Base-by-base conservation (phyloP, 37 sponge, comb jelly and placozoan species). In the Chondrilla cf. caribensis region DNA sequence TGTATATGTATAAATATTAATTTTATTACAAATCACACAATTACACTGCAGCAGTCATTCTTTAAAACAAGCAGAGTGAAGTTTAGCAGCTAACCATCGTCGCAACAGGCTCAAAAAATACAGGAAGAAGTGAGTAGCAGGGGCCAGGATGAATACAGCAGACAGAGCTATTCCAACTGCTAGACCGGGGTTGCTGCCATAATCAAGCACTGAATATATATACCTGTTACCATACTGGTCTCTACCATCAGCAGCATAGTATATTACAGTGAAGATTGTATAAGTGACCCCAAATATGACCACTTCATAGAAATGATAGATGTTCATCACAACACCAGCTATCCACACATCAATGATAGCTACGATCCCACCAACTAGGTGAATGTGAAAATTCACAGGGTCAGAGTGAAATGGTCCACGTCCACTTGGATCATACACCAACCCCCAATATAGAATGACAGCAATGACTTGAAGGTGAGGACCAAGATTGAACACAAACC, bases 181-280 rank as follows among this genome's bases (percentile, higher is more conserved):
- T 9, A 40, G 2, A 15, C 87, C 84, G 21, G 87, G 91, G 3
- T 71, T 64, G 43, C 31, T 38, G 0, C 59, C 81, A 79, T 84
- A 90, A 78, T 90, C 85, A 15, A 90, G 66, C 5, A 84, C 18
- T 0, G 82, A 78, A 73, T 90, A 90, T 22, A 90, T 87, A 57
- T 77, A 82, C 26, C 60, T 71, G 0, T 87, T 43, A n/a, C 71
- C 88, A 17, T 60, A n/a, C 14, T 14, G 39, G 62, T 82, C 80
- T 22, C 79, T 83, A 0, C 90, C 90, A 55, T 79, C 80, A 11
- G 76, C 79, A 54, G 58, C 82, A 81, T 71, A 86, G 82, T 90
- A 84, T 15, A 90, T 47, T 8, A 51, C 82, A 37, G 91, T 62
- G 70, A 90, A 90, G 14, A 80, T 73, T 0, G 37, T 37, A 37